phyloP scores from a whole-genome alignment of 2,797 vertebrate species.

The Pseudomugil tenellus region DNA sequence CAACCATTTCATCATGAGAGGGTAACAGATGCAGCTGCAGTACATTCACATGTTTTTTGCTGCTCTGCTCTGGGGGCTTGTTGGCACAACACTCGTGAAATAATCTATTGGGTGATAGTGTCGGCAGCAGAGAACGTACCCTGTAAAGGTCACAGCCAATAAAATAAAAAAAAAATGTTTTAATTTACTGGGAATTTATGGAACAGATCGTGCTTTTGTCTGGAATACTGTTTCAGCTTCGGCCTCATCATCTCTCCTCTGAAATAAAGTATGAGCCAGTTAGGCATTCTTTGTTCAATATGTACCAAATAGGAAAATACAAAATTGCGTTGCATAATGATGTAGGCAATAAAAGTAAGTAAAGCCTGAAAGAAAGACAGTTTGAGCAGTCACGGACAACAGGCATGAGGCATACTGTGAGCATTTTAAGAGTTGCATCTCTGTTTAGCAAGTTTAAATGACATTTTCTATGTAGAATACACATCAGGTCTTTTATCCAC shows the following conservation, averaged over 20 bases:
- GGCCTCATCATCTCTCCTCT: not conserved
- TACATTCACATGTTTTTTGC: conserved; percentile 8
- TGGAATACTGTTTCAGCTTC: not conserved
- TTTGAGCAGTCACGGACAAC: not conserved
- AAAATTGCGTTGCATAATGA: not conserved
- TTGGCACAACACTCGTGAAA: conserved; percentile 33
- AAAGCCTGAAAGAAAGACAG: not conserved
- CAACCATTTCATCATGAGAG: conserved; percentile 47
- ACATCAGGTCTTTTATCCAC: not conserved
- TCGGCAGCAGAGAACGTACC: conserved; percentile 12
- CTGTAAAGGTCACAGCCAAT: conserved; percentile 4
- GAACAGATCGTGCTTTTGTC: too few relatives aligned
- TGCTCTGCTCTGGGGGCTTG: conserved; percentile 10
- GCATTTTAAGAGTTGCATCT: not conserved
- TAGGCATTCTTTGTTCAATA: not conserved
- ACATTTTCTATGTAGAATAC: not conserved
- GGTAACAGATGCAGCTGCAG: conserved; percentile 48
- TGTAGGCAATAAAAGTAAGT: not conserved
- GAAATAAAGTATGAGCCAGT: not conserved
- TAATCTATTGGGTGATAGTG: conserved; percentile 7
- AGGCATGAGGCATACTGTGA: not conserved
- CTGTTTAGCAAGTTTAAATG: not conserved
- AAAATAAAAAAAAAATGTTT: not conserved
- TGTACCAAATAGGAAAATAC: not conserved
- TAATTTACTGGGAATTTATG: not conserved